Conservation (phyloP, 2,797 vertebrate species). For the Dendrocincla tyrannina region DNA sequence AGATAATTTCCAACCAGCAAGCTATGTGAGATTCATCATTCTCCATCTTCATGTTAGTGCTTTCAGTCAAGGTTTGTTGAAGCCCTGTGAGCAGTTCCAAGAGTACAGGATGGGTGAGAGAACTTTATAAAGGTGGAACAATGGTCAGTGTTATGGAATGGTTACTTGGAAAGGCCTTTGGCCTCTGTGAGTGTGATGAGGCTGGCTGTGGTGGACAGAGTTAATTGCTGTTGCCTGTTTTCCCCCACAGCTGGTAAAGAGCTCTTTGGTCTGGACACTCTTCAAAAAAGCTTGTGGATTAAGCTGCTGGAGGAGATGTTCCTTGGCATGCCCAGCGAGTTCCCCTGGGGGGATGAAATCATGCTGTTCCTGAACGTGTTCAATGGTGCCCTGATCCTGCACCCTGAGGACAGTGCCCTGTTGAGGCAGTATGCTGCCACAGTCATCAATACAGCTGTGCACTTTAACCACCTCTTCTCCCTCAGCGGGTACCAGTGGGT, state of each 20-base stretch:
- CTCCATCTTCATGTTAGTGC: not conserved
- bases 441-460: slow-evolving; percentile 96
- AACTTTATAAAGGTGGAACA: not conserved
- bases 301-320: slow-evolving; percentile 99
- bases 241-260: slow-evolving; percentile 86
- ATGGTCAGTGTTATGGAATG: too few relatives aligned
- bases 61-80: not conserved
- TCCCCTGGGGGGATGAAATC: slow-evolving; percentile 98
- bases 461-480: slow-evolving; percentile 99
- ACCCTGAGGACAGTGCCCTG: slow-evolving; percentile 95
- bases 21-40: not conserved
- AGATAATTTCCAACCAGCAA: not conserved
- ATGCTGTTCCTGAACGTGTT: slow-evolving; percentile 99
- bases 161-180: not conserved
- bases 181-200: not conserved
- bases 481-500: slow-evolving; percentile 99
- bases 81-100: not conserved
- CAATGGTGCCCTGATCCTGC: slow-evolving; percentile 93
- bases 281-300: slow-evolving; percentile 98
- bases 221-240: not conserved
- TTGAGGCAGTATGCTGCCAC: slow-evolving; percentile 95
- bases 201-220: not conserved
- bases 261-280: slow-evolving; percentile 95
- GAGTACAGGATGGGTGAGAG: not conserved
- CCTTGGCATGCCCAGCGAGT: slow-evolving; percentile 98